Conservation (phyloP, 2,797 vertebrate genomes). For the Semotilus atromaculatus region DNA sequence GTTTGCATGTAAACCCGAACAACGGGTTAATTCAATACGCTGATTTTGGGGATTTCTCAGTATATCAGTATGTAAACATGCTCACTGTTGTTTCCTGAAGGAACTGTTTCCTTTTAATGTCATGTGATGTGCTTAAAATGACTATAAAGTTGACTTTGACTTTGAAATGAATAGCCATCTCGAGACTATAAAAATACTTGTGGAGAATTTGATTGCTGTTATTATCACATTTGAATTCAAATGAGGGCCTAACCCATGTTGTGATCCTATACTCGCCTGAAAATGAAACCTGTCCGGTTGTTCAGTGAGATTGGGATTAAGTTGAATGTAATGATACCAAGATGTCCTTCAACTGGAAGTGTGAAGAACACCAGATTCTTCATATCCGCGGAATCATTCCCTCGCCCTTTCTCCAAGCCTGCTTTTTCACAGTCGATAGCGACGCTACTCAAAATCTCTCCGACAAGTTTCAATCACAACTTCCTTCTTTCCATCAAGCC, state of each 20-base stretch:
- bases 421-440: slow-evolving; percentile 20
- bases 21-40: background rate
- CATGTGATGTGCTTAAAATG: background rate
- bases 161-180: background rate
- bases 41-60: background rate
- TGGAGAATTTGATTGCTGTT: slow-evolving; percentile 10
- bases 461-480: slow-evolving; percentile 36
- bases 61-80: background rate
- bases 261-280: background rate
- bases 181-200: background rate
- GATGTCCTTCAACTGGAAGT: background rate
- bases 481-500: slow-evolving; percentile 19
- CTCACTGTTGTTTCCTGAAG: background rate
- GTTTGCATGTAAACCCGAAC: background rate
- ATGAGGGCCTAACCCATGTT: slow-evolving; percentile 1
- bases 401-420: slow-evolving; percentile 19
- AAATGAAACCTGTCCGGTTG: background rate
- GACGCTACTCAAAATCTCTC: slow-evolving; percentile 4
- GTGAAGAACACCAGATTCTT: slow-evolving; percentile 31
- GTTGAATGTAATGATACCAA: background rate
- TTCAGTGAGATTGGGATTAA: slow-evolving; percentile 13
- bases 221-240: slow-evolving; percentile 6
- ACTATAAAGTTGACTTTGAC: background rate
- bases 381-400: slow-evolving; percentile 1
- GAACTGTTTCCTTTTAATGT: background rate